Percentiles rank a stretch among this genome's conserved stretches.
phyloP scores from a whole-genome alignment of 2,888 invertebrate species.

The Subacronicta megacephala region DNA sequence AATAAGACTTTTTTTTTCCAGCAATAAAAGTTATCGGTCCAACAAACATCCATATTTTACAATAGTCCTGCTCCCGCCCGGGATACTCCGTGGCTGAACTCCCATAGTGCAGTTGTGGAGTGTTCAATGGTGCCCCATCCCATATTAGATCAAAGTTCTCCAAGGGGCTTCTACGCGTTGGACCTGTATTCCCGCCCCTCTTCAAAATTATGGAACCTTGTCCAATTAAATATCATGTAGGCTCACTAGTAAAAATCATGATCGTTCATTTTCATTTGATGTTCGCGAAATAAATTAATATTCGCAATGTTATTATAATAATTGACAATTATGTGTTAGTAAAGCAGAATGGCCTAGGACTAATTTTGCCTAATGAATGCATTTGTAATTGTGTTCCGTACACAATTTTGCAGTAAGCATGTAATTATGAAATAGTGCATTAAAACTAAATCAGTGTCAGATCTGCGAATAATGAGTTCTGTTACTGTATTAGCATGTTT shows the following conservation, averaged over 20 bases:
- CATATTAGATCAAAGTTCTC: no score
- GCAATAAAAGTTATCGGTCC: no score
- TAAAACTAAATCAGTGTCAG: constrained; percentile 34
- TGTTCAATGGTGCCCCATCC: no score
- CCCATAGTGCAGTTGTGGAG: no score
- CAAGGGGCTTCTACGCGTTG: no score
- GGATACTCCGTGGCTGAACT: no score
- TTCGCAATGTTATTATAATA: constrained; percentile 38
- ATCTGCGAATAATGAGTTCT: constrained; percentile 24
- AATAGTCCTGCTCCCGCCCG: no score
- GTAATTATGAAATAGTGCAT: constrained; percentile 36
- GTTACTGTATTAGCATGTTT: neutral
- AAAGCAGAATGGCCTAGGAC: constrained; percentile 37
- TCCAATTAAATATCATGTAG: no score
- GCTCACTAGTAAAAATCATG: constrained; percentile 18
- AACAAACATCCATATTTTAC: no score
- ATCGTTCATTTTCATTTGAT: constrained; percentile 25
- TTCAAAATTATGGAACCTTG: no score
- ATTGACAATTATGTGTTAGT: constrained; percentile 35
- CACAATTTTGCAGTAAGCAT: constrained; percentile 23
- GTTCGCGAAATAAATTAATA: constrained; percentile 38
- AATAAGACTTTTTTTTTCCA: no score
- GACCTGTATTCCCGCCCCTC: no score
- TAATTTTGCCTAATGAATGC: constrained; percentile 45
- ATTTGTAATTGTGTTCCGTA: constrained; percentile 39